phyloP scores from a whole-genome alignment of 2,888 invertebrate genomes.

The Spilosoma lubricipeda region DNA sequence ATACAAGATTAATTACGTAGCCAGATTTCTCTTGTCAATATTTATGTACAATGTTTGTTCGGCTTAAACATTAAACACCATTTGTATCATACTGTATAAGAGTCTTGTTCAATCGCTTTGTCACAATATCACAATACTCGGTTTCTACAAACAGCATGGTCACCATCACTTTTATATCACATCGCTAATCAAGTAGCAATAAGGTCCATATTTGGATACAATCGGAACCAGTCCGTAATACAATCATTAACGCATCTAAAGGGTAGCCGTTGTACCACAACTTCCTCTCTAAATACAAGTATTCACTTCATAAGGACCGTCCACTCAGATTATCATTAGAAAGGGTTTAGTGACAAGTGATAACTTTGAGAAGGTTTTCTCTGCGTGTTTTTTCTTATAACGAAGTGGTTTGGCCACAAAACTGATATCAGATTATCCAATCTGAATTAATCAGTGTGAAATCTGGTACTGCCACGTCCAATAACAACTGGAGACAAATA shows the following conservation, averaged over 20 bases:
- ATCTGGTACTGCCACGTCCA: not conserved
- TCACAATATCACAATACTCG: not conserved
- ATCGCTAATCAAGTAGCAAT: not conserved
- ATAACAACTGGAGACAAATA: not conserved
- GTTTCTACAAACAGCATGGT: constrained; percentile 6
- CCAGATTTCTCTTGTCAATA: not conserved
- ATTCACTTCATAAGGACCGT: constrained; percentile 36
- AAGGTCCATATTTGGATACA: constrained; percentile 18
- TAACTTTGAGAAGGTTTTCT: constrained; percentile 42
- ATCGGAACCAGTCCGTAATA: constrained; percentile 29
- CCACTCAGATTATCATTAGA: constrained; percentile 45
- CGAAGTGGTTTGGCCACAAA: constrained; percentile 34
- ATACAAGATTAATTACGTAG: not conserved
- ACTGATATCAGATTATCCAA: constrained; percentile 14
- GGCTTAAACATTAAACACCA: not conserved
- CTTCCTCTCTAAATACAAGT: constrained; percentile 47
- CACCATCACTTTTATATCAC: not conserved
- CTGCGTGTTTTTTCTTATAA: constrained; percentile 43
- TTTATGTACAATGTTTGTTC: not conserved
- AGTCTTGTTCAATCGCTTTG: not conserved
- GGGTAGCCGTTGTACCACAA: constrained; percentile 30
- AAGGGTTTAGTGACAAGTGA: constrained; percentile 35
- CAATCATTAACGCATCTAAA: constrained; percentile 43
- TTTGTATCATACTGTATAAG: not conserved
- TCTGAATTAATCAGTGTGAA: constrained; percentile 13